Conservation (phyloP, 1,140 invertebrate species). For the Camponotus floridanus region DNA sequence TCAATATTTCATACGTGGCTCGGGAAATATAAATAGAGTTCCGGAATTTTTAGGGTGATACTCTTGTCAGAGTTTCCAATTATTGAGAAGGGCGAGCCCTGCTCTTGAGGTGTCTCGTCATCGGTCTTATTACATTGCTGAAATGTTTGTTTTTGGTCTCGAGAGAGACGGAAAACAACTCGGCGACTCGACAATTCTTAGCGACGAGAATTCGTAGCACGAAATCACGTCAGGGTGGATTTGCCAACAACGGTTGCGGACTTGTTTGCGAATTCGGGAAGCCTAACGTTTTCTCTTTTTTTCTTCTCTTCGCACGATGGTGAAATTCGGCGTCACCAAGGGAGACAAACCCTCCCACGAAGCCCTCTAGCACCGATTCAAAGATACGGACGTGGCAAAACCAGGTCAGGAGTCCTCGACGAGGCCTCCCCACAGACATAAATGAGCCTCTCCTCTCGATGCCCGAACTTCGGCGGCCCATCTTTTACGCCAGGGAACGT, state of each 20-base stretch:
- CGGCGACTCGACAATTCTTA: not conserved
- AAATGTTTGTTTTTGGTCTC: constrained; percentile 43
- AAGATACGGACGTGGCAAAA: constrained; percentile 45
- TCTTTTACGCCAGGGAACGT: not conserved
- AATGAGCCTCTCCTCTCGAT: constrained; percentile 49
- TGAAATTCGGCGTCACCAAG: not conserved
- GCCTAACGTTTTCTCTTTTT: not conserved
- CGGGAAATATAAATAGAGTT: not conserved
- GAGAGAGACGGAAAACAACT: not conserved
- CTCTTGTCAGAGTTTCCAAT: not conserved
- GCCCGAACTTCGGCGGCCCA: constrained; percentile 31
- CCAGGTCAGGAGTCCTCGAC: constrained; percentile 56
- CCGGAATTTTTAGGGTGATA: not conserved
- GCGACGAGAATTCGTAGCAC: constrained; percentile 22
- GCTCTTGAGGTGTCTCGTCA: not conserved
- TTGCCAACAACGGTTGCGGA: not conserved
- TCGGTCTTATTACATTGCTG: constrained; percentile 16
- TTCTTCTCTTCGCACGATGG: not conserved
- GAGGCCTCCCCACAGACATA: constrained; percentile 12
- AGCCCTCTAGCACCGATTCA: constrained; percentile 34
- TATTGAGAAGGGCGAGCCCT: not conserved
- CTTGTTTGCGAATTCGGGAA: constrained; percentile 31
- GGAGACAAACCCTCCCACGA: not conserved
- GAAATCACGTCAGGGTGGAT: constrained; percentile 10
- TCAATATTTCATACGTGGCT: not conserved